phyloP scores from a whole-genome alignment of 2,888 invertebrate genomes.

The Campoplex capitator region DNA sequence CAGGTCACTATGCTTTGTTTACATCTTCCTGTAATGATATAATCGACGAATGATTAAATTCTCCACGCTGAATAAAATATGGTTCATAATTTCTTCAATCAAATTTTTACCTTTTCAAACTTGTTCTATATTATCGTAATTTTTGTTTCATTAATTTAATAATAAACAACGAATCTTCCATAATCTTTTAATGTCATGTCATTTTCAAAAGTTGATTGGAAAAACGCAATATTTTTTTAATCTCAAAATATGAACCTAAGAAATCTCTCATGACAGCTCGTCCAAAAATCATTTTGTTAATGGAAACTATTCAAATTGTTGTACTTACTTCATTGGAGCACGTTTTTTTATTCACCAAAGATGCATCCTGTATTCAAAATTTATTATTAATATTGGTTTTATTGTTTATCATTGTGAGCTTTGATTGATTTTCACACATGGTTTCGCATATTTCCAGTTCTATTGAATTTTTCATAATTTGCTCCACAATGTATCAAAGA shows the following conservation, averaged over 20 bases:
- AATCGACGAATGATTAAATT: slow-evolving; percentile 15
- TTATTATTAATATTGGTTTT: background rate
- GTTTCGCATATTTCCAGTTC: background rate
- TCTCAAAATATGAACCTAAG: background rate
- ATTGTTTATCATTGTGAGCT: background rate
- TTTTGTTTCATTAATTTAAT: background rate
- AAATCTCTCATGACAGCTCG: background rate
- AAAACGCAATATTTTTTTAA: background rate
- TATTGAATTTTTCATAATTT: background rate
- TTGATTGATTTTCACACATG: background rate
- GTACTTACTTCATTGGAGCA: background rate
- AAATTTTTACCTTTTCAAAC: background rate
- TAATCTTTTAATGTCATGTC: background rate
- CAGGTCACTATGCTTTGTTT: slow-evolving; percentile 80
- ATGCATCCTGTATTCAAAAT: background rate
- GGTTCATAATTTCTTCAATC: background rate
- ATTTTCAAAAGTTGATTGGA: background rate
- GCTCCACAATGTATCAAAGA: background rate
- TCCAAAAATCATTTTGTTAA: background rate
- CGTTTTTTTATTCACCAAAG: background rate
- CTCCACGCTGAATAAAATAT: background rate
- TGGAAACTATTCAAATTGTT: background rate
- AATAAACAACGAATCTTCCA: background rate
- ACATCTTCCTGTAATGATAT: slow-evolving; percentile 63
- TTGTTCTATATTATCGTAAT: background rate